A percentile compares a stretch with the other conserved stretches of the same genome.
phyloP scores from a whole-genome alignment of 2,113 vertebrate genomes.

The Nipponia nippon region DNA sequence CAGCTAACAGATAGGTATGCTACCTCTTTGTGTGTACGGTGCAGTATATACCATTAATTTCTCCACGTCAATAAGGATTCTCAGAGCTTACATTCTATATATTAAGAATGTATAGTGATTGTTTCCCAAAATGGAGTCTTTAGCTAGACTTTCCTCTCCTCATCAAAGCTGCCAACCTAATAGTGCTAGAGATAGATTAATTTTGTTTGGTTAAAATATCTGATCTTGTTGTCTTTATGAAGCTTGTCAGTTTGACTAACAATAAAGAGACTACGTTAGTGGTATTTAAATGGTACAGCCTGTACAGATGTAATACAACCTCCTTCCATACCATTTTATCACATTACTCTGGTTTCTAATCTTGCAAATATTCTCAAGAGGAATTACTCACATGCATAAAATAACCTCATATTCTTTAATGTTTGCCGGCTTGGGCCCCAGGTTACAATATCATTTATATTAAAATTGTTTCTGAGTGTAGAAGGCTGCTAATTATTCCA shows the following conservation, averaged over 20 bases:
- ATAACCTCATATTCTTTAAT: background rate
- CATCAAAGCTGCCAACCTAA: background rate
- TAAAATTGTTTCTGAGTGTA: background rate
- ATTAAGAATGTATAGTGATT: background rate
- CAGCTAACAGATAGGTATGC: background rate
- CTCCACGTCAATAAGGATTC: background rate
- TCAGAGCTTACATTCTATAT: background rate
- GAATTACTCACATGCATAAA: background rate
- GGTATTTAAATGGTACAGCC: background rate
- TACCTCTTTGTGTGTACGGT: background rate
- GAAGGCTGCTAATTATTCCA: background rate
- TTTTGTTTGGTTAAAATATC: background rate
- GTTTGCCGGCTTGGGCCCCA: background rate
- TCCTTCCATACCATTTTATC: background rate
- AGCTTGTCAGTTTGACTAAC: background rate
- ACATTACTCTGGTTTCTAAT: background rate
- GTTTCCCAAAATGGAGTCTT: background rate
- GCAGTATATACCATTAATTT: background rate
- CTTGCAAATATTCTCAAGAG: background rate
- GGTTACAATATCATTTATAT: background rate
- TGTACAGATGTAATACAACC: background rate
- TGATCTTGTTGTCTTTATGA: background rate
- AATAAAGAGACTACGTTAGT: background rate
- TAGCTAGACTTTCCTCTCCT: background rate
- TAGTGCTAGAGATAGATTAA: background rate